Base-by-base conservation (phyloP, 2,888 invertebrate genomes). In the Habrosyne pyritoides region DNA sequence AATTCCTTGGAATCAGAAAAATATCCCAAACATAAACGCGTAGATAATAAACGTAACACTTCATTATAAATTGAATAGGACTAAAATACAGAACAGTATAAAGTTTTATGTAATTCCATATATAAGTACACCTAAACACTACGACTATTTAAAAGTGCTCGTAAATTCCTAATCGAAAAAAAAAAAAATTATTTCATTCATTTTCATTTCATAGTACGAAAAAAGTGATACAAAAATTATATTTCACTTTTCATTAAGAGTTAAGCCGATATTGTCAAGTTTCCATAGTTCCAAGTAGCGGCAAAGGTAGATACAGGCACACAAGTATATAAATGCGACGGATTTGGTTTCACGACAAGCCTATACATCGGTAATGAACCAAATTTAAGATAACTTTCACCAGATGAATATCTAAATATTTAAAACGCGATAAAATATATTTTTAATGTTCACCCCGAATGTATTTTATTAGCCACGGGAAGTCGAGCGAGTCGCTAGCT, bases 401-500 rank as follows among this genome's bases (percentile, higher is more conserved):
- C 83, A 86, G 89, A 91, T 91, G 79, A 83, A 80, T 89, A 91
- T 91, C 89, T 89, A 84, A 87, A 87, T 90, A 89, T 90, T 89
- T 89, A 87, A 91, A 91, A 89, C 75, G 75, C 84, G 85, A 91
- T 91, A 91, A 91, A 91, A 86, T 89, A 90, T 87, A 83, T 78
- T 88, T 87, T 91, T 91, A 91, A 92, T 86, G 91, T 73, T 78
- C 80, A 83, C 80, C 81, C 85, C 77, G 75, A 79, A 82, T 77
- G 82, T 81, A 84, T 83, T 90, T 89, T 89, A 90, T 87, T 81
- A 78, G 79, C 83, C 74, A 78, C 77, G 77, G 79, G 83, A 75
- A 77, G 79, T 79, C 76, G 68, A 66, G 70, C 50, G 50, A 69
- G 71, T 73, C 73, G 73, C 64, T 66, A 60, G 64, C 58, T 66